phyloP scores from a whole-genome alignment of 2,888 invertebrate species.

The Caenorhabditis parvicauda region DNA sequence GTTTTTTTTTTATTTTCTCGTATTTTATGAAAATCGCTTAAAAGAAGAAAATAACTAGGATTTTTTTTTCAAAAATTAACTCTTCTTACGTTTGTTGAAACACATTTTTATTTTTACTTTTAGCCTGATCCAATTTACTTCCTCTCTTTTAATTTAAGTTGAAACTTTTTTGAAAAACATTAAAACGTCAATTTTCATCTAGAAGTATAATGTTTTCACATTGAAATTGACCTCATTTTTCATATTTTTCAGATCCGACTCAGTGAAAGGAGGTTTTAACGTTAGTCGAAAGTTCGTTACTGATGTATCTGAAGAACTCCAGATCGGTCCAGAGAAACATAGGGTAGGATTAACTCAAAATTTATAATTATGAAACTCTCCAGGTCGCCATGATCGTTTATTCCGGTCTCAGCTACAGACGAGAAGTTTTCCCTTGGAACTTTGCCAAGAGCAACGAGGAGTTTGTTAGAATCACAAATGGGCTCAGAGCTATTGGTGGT shows the following conservation, averaged over 20 bases:
- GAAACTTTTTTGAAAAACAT: no score
- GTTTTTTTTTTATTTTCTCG: no score
- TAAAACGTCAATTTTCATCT: no score
- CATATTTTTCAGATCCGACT: constrained; percentile 38
- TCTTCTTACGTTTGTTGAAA: no score
- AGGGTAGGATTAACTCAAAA: constrained; percentile 24
- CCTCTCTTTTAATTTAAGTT: no score
- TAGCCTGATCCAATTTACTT: no score
- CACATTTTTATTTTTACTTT: no score
- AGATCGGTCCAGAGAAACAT: constrained; percentile 56
- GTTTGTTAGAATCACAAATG: constrained; percentile 42
- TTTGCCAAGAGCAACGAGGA: constrained; percentile 58
- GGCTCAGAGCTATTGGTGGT: constrained; percentile 54
- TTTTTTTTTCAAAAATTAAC: no score
- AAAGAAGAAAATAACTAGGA: no score
- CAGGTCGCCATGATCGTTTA: constrained; percentile 57
- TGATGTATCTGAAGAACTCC: constrained; percentile 57
- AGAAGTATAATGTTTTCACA: no score
- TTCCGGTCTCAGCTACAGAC: constrained; percentile 49
- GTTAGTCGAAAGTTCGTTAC: constrained; percentile 56
- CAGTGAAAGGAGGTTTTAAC: constrained; percentile 57
- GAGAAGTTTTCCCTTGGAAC: constrained; percentile 55
- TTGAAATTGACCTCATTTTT: no score
- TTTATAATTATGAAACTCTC: constrained; percentile 7
- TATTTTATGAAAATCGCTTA: no score